A percentile compares a stretch with the other conserved stretches of the same genome.
These are phyloP conservation scores for Crotalus horridus DNA, from an alignment of 2,113 vertebrate genomes.

Conservation along the genomic window DNA sequence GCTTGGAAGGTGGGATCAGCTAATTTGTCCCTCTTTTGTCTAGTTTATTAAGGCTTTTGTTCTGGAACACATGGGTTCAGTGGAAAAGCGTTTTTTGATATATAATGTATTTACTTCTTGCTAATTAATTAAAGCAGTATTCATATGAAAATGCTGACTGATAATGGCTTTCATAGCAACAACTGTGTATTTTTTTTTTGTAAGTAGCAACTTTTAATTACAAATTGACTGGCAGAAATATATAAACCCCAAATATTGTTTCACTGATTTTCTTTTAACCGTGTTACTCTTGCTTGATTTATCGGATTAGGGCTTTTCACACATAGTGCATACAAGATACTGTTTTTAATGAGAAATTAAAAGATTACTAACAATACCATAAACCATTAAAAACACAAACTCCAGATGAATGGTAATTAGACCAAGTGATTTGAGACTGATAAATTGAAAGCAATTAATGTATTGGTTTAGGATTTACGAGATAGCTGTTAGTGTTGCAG, in stretches of 20 bases:
- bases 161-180: slow-evolving; percentile 90
- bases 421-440: slow-evolving; percentile 67
- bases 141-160: slow-evolving; percentile 92
- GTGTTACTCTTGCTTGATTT: slow-evolving; percentile 71
- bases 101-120: slow-evolving; percentile 75
- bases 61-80: slow-evolving; percentile 68
- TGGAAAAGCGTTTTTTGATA: slow-evolving; percentile 73
- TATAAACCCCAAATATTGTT: slow-evolving; percentile 75
- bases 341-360: slow-evolving; percentile 77
- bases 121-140: slow-evolving; percentile 90
- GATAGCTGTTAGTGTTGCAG: slow-evolving; percentile 64
- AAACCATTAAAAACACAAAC: slow-evolving; percentile 73
- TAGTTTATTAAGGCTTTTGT: slow-evolving; percentile 75
- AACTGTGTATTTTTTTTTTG: slow-evolving; percentile 76
- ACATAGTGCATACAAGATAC: slow-evolving; percentile 65
- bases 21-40: slow-evolving; percentile 72
- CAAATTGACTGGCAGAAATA: slow-evolving; percentile 77
- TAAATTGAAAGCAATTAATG: slow-evolving; percentile 75
- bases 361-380: slow-evolving; percentile 76
- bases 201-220: slow-evolving; percentile 91
- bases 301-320: slow-evolving; percentile 74
- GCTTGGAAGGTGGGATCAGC: slow-evolving; percentile 61
- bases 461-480: slow-evolving; percentile 68
- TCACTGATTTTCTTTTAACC: slow-evolving; percentile 71
- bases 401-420: slow-evolving; percentile 75